phyloP scores from a whole-genome alignment of 2,888 invertebrate species.

The Synanthedon myopaeformis region DNA sequence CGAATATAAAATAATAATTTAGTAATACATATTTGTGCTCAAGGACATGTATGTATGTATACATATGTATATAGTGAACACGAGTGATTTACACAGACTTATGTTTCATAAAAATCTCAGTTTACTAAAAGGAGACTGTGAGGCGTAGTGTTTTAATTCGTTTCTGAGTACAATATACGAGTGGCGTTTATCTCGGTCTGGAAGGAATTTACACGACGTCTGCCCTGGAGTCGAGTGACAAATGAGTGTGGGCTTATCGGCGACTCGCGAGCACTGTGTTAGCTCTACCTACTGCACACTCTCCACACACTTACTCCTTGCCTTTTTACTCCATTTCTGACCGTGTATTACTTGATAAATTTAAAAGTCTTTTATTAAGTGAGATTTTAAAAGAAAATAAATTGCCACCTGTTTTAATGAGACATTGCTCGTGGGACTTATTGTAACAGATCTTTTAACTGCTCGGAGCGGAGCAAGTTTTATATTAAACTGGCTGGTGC shows the following conservation, averaged over 20 bases:
- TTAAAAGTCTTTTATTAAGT: conserved; percentile 15
- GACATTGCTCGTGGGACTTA: conserved; percentile 28
- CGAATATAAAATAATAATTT: too few relatives aligned
- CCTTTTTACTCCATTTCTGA: neutral
- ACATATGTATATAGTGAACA: neutral
- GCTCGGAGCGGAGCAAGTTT: neutral
- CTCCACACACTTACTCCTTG: neutral
- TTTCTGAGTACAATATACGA: conserved; percentile 28
- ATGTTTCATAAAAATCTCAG: neutral
- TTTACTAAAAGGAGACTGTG: conserved; percentile 6
- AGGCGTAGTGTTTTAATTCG: conserved; percentile 28
- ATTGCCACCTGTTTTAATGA: conserved; percentile 38
- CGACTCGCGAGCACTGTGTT: conserved; percentile 1
- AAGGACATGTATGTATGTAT: too few relatives aligned
- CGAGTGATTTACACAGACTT: neutral
- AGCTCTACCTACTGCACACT: neutral
- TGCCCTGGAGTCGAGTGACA: conserved; percentile 55
- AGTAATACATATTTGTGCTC: too few relatives aligned
- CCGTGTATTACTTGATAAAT: conserved; percentile 13
- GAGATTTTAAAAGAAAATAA: conserved; percentile 18
- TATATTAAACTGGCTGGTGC: too few relatives aligned
- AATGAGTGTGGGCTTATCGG: conserved; percentile 59
- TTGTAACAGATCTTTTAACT: conserved; percentile 11
- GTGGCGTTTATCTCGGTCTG: conserved; percentile 48
- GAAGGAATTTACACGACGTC: conserved; percentile 59